Evolutionary conservation across 2,113 vertebrate species (phyloP).

Genomic region (Sceloporus undulatus): DNA sequence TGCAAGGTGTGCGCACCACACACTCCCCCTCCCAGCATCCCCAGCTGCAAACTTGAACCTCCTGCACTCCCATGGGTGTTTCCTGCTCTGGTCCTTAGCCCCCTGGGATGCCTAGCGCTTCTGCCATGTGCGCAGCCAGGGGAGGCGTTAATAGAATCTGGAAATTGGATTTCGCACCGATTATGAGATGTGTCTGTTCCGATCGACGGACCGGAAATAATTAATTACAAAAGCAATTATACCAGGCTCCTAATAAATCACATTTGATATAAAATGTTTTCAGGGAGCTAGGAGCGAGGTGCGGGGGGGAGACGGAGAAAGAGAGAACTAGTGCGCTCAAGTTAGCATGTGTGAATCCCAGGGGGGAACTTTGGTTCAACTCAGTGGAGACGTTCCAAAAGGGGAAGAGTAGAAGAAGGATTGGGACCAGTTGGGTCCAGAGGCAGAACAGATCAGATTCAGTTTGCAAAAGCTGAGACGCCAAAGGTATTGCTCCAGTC

Average conservation of each 20-base stretch:
- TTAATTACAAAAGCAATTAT: conserved; percentile 87
- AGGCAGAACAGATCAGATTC: background rate
- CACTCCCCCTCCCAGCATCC: background rate
- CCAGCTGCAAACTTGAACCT: fast-evolving
- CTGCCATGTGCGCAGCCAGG: background rate
- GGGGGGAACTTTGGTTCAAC: background rate
- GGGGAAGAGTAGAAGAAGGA: background rate
- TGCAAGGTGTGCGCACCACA: fast-evolving
- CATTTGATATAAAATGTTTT: conserved; percentile 54
- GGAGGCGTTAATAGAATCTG: conserved; percentile 48
- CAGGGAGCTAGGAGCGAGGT: background rate
- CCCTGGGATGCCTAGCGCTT: background rate
- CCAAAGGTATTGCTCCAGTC: background rate
- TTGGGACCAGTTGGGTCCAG: background rate
- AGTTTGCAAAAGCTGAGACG: background rate
- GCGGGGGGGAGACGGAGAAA: background rate
- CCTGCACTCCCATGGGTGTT: background rate
- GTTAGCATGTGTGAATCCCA: fast-evolving
- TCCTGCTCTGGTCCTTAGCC: background rate
- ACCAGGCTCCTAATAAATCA: conserved; percentile 76
- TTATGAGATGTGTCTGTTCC: conserved; percentile 78
- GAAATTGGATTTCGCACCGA: conserved; percentile 76
- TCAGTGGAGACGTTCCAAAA: background rate
- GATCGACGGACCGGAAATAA: conserved; percentile 80
- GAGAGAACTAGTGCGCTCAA: background rate